phyloP scores from a whole-genome alignment of 2,113 vertebrate species.

The Ptilonorhynchus violaceus region DNA sequence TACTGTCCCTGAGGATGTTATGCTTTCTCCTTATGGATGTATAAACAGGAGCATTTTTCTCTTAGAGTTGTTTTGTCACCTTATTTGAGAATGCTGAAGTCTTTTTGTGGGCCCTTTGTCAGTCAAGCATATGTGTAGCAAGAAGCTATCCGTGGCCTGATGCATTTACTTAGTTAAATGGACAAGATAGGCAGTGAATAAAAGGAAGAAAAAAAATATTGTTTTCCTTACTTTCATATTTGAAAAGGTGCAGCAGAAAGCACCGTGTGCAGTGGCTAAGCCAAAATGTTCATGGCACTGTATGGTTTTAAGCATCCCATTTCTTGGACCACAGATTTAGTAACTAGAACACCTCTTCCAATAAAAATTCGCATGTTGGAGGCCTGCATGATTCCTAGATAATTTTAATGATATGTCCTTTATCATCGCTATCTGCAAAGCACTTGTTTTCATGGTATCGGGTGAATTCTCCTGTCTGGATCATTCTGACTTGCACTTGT shows the following conservation, averaged over 20 bases:
- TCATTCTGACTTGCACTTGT: neutral
- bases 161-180: neutral
- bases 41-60: neutral
- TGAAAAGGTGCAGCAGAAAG: neutral
- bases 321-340: neutral
- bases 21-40: neutral
- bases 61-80: neutral
- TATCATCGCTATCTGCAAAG: neutral
- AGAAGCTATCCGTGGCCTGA: neutral
- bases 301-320: neutral
- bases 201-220: neutral
- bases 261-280: fast-evolving
- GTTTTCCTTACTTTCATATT: neutral
- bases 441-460: neutral
- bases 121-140: neutral
- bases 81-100: neutral
- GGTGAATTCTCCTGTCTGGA: neutral
- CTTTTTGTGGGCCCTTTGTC: neutral
- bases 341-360: neutral
- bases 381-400: neutral
- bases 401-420: neutral
- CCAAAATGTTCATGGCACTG: neutral
- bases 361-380: neutral
- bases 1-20: neutral
- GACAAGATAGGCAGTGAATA: neutral